Evolutionary conservation across 2,888 invertebrate species (phyloP), one percentile per base, ranked within the genome.

Genomic region (Ophraella communa): DNA sequence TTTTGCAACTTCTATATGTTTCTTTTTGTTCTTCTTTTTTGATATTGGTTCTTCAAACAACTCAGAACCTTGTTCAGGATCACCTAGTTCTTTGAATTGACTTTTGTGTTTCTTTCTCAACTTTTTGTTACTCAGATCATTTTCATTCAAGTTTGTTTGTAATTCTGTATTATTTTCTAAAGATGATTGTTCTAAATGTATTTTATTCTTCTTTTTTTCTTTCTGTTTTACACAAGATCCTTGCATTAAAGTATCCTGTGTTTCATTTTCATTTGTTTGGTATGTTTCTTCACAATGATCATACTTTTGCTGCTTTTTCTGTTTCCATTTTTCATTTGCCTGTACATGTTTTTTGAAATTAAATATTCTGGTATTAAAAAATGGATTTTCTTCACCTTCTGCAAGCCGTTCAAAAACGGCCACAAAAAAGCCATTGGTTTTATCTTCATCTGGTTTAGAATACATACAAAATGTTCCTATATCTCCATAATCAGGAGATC

Each of bases 401-500:
- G 79, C 78, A 68, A 86, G 81, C 77, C 88, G 85, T 80, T 93
- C 93, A 74, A 98, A 91, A 55, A 96, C 88, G 1, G 98, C 96
- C 33, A 98, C 87, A 82, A 99, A 99, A 83, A 99, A 98, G 1
- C 98, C 98, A 80, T 93, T 96, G 0, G 96, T 95, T 4, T 88
- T 82, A 83, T 96, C 95, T 0, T 84, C 82, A 4, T 92, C 88
- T 0, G 93, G 90, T 70, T 85, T 87, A 0, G 94, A 87, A 77
- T 95, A 92, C 42, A 98, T 78, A 79, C 96, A 96, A 67, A 87
- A 87, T 5, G 88, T 84, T 3, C 91, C 91, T 76, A 91, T 86
- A 57, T 88, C 87, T 0, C 86, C 84, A 72, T 87, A 91, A 71
- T 89, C 85, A 1, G 84, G 81, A 1, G 88, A 88, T 1, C 92